Evolutionary conservation across 2,888 invertebrate genomes (phyloP).

Genomic region (Mythimna loreyi): DNA sequence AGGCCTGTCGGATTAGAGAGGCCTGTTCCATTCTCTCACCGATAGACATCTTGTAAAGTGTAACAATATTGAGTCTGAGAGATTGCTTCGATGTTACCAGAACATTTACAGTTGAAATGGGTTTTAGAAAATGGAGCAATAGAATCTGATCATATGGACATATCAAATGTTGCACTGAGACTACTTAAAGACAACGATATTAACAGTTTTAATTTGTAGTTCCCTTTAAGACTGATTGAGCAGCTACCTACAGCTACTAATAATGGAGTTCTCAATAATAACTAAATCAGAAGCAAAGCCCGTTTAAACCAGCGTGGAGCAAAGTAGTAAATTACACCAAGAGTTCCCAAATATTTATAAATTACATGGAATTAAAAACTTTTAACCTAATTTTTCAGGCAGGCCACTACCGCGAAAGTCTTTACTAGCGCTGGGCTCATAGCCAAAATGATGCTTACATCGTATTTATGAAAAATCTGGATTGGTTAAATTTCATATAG

Average conservation of each 20-base stretch:
- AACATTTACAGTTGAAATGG: constrained; percentile 5
- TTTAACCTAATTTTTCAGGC: too few relatives aligned
- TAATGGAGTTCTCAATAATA: neutral
- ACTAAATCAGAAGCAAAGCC: too few relatives aligned
- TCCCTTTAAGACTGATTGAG: neutral
- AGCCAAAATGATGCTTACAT: too few relatives aligned
- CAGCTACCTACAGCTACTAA: neutral
- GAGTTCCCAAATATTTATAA: too few relatives aligned
- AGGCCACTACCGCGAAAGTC: too few relatives aligned
- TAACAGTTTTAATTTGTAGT: neutral
- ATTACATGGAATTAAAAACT: too few relatives aligned
- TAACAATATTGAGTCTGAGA: constrained; percentile 27
- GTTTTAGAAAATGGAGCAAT: constrained; percentile 1
- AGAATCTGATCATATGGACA: neutral
- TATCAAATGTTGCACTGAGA: neutral
- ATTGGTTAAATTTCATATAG: too few relatives aligned
- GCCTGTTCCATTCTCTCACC: constrained; percentile 45
- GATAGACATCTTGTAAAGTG: constrained; percentile 53
- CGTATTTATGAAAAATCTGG: too few relatives aligned
- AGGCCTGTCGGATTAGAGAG: constrained; percentile 51
- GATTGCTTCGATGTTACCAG: constrained; percentile 12
- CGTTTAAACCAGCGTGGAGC: too few relatives aligned
- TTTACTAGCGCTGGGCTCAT: too few relatives aligned
- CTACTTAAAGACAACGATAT: neutral
- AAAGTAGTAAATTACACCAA: too few relatives aligned